These are phyloP conservation scores for Ormyrus nitidulus DNA, from an alignment of 2,888 invertebrate genomes.

Conservation along the genomic window DNA sequence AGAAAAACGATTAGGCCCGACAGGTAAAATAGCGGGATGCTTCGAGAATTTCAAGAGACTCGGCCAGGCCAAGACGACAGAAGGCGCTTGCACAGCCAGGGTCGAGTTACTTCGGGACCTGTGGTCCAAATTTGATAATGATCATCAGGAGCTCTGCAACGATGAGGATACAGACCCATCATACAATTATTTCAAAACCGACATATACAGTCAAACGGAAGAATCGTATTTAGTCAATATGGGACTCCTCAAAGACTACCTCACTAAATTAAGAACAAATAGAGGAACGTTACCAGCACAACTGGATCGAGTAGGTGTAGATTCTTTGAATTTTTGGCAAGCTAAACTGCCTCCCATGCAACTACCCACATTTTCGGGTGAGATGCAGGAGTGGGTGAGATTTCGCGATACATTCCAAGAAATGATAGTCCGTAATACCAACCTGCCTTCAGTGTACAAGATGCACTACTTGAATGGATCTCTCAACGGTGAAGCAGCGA, in stretches of 20 bases:
- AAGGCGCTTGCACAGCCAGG: neutral
- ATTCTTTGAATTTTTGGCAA: neutral
- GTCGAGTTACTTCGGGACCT: neutral
- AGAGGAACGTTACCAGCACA: neutral
- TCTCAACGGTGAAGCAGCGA: neutral
- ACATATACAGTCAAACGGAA: neutral
- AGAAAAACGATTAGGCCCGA: neutral
- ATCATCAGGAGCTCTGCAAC: neutral
- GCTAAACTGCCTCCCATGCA: neutral
- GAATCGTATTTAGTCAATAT: neutral
- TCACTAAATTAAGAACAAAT: neutral
- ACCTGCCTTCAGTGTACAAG: neutral
- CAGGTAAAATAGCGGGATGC: neutral
- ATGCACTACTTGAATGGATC: neutral
- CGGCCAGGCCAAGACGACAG: neutral
- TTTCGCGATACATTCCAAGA: conserved; percentile 4
- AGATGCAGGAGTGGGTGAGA: neutral
- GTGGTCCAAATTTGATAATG: neutral
- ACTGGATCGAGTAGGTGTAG: neutral
- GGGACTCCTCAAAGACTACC: neutral
- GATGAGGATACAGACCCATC: neutral
- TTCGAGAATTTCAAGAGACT: neutral
- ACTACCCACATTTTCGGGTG: neutral
- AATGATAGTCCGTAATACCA: neutral
- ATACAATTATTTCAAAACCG: neutral